Base-by-base conservation (phyloP, 2,888 invertebrate species). In the Orchesellides sinensis region DNA sequence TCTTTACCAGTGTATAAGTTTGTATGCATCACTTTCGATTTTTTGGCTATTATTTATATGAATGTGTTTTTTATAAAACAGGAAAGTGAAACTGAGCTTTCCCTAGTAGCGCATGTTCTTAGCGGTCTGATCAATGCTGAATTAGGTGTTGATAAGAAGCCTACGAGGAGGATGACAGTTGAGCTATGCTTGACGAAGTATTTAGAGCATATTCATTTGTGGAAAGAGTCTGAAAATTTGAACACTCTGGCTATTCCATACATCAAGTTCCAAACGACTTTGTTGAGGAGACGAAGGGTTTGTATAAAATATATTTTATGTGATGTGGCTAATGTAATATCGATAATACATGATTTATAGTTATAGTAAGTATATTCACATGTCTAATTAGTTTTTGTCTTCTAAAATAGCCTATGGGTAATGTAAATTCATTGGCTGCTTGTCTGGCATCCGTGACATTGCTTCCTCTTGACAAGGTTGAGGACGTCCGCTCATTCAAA, bases 231-330 rank as follows among this genome's bases (percentile, higher is more conserved):
- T 17, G 80, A 63, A 14, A 61, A 81, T 29, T 21, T 68, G 23
- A 54, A 78, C 14, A 19, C 70, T 23, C 27, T 80, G 23, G 75
- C 84, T 12, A 10, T 86, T 19, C 85, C 86, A 3, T 81, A 85
- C 23, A 54, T 86, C 5, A 73, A 83, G 17, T 84, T 88, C 56
- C 88, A 88, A 66, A 66, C 77, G 0, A 73, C 77, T 14, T 47
- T 88, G 12, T 63, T 86, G 6, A 73, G 85, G 54, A 66, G 87
- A n/a, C 65, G 85, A 81, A 82, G 83, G 59, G 88, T 88, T 82
- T 32, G 6, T 6, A 32, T 32, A 6, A 32, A 5, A 32, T 32
- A 32, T 10, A 32, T n/a, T n/a, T n/a, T n/a, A n/a, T n/a, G n/a
- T n/a, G n/a, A n/a, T n/a, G n/a, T n/a, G n/a, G n/a, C n/a, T n/a